Conservation (phyloP, 1,140 invertebrate genomes). For the Rhizoglyphus robini region DNA sequence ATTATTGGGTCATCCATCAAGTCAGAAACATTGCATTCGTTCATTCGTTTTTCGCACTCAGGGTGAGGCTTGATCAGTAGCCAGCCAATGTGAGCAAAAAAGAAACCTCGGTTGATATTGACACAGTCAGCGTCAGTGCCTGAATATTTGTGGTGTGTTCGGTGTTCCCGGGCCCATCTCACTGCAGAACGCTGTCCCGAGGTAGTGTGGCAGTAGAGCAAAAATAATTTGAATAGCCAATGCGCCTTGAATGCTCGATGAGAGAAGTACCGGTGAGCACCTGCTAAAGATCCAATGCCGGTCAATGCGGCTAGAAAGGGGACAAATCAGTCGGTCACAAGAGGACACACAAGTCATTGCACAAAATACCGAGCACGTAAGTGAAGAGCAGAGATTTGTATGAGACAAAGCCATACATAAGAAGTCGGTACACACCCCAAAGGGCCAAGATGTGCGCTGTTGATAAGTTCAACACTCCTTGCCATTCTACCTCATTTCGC, state of each 20-base stretch:
- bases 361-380: conserved; percentile 62
- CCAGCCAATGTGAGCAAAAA: no score
- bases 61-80: no score
- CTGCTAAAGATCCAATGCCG: conserved; percentile 41
- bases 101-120: no score
- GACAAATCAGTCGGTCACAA: no score
- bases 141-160: no score
- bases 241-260: conserved; percentile 44
- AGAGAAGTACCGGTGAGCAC: conserved; percentile 43
- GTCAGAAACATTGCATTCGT: conserved; percentile 68
- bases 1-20: conserved; percentile 69
- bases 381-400: conserved; percentile 20
- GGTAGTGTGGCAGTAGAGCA: conserved; percentile 53
- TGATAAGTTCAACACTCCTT: neutral
- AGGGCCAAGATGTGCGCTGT: neutral
- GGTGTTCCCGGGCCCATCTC: conserved; percentile 84
- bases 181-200: conserved; percentile 82
- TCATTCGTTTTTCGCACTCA: conserved; percentile 74
- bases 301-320: neutral
- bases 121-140: no score
- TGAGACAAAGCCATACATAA: neutral
- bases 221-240: conserved; percentile 36
- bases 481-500: neutral
- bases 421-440: neutral
- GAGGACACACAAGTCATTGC: no score